phyloP scores from a whole-genome alignment of 2,113 vertebrate species.

The Propithecus coquereli region DNA sequence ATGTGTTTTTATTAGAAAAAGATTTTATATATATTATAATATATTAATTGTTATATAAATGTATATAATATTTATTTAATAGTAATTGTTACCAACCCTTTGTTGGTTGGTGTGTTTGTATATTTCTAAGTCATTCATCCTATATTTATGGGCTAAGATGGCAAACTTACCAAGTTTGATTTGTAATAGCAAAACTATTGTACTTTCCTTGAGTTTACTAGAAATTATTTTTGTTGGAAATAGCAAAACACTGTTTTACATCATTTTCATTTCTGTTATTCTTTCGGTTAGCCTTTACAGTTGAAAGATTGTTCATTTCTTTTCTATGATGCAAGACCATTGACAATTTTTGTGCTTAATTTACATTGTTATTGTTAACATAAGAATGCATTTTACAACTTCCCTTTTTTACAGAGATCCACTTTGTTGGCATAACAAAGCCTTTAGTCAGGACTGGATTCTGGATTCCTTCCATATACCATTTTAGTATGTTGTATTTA shows the following conservation, averaged over 20 bases:
- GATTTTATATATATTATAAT: neutral
- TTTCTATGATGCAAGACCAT: neutral
- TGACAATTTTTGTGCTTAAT: neutral
- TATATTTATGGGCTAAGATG: neutral
- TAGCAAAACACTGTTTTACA: neutral
- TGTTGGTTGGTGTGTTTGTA: neutral
- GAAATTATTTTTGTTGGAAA: slow-evolving; percentile 10
- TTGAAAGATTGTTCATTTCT: neutral
- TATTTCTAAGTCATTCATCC: neutral
- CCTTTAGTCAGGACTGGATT: neutral
- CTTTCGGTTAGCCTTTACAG: neutral
- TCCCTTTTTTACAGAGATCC: neutral
- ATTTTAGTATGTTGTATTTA: neutral
- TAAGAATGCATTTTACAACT: neutral
- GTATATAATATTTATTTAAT: neutral
- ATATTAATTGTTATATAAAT: neutral
- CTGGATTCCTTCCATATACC: neutral
- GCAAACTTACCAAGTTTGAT: neutral
- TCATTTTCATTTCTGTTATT: neutral
- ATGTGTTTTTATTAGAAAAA: neutral
- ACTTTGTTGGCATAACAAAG: neutral
- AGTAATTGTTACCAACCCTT: neutral
- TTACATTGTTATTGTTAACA: neutral
- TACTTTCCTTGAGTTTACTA: neutral
- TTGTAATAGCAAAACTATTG: neutral